Evolutionary conservation across 92 coral and sea anemone species (phyloP), one percentile per base, ranked within the genome.

Genomic region (Porites divaricata): DNA sequence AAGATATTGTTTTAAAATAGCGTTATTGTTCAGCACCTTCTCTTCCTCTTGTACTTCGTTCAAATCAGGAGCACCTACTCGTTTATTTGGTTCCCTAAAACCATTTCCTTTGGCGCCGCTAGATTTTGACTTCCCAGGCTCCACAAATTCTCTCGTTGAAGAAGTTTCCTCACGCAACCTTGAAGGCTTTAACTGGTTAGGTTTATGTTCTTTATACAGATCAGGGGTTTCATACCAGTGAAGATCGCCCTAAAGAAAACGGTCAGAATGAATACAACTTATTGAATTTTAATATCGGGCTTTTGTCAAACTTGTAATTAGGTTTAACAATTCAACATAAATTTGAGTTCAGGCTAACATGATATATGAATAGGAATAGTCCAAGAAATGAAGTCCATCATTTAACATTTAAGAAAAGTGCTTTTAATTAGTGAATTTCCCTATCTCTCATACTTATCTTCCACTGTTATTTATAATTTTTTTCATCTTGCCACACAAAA

Each of bases 31-130:
- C 28, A 91, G 73, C 2, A 89, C 83, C 14, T 59, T 61, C 20
- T 89, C 85, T 72, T 89, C 92, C 16, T 85, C 84, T 64, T 86
- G 72, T 8, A 89, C 82, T 14, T 73, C 89, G 54, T 88, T 88
- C 50, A 77, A 41, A 23, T 87, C 87, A 28, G 62, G 49, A 21
- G 8, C 23, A 25, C 9, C 24, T 35, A 20, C 23, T 14, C 72
- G 63, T 62, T 72, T 82, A 71, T 63, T 73, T 51, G 7, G 71
- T 21, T 25, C 63, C 23, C 78, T 62, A 14, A 45, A 62, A 73
- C 21, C 9, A 26, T 22, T 63, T 23, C 63, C 70, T 9, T 63
- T 62, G 7, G 52, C 61, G 24, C 25, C 22, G 25, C 1, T 25
- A 35, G 45, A 35, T 2, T 20, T 23, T 19, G 86, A 68, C 23